These are phyloP conservation scores for Micrasema minimum DNA, from an alignment of 1,140 invertebrate genomes.

Conservation along the genomic window DNA sequence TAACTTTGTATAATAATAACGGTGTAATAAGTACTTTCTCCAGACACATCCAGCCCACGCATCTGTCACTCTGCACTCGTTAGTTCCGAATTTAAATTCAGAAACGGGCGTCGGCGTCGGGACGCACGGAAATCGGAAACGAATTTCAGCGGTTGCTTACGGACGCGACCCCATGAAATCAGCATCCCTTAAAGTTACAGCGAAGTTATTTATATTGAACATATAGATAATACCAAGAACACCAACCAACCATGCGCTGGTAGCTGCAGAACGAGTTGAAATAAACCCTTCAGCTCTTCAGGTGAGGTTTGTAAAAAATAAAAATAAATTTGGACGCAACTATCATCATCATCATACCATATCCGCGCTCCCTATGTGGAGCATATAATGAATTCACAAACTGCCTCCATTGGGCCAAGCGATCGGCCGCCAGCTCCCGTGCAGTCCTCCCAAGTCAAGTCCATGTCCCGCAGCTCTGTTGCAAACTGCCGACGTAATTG, in stretches of 20 bases:
- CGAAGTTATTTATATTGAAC: background rate
- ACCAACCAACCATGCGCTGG: background rate
- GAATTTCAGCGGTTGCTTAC: background rate
- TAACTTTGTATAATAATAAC: background rate
- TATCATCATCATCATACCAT: no score
- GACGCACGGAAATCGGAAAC: background rate
- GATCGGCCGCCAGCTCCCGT: no score
- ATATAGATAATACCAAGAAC: background rate
- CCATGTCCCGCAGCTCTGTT: no score
- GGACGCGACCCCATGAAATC: background rate
- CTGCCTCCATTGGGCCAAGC: no score
- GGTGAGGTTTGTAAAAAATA: no score
- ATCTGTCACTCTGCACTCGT: conserved; percentile 1
- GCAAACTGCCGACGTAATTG: no score
- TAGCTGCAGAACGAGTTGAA: background rate
- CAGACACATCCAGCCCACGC: conserved; percentile 20
- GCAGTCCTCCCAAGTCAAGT: no score
- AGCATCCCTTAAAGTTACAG: background rate
- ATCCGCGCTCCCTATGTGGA: no score
- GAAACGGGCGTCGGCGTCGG: background rate
- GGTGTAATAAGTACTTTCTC: background rate
- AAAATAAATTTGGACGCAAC: no score
- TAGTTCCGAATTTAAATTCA: conserved; percentile 13
- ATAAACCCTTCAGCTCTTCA: no score
- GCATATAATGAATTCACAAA: no score